phyloP scores from a whole-genome alignment of 2,888 invertebrate species.

The Drosophila formosana region DNA sequence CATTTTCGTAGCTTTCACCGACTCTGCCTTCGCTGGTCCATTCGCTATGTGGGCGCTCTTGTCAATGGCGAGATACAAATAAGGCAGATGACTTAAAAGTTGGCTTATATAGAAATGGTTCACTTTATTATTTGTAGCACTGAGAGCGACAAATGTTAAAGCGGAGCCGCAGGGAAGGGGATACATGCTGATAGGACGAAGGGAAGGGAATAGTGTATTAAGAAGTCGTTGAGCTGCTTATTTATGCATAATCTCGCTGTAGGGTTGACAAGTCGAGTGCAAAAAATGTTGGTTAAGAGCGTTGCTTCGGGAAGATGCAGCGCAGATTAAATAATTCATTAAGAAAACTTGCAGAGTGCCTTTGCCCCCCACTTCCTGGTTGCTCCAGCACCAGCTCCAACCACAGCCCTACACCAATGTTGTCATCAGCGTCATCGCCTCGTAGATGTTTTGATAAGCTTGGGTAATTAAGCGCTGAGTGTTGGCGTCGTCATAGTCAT shows the following conservation, averaged over 20 bases:
- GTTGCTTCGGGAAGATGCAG: constrained; percentile 62
- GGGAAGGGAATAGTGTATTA: constrained; percentile 20
- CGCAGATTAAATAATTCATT: constrained; percentile 79
- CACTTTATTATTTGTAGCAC: too few relatives aligned
- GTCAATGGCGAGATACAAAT: background rate
- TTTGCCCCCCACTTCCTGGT: constrained; percentile 13
- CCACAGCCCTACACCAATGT: constrained; percentile 9
- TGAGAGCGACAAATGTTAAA: too few relatives aligned
- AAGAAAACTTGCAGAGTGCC: constrained; percentile 67
- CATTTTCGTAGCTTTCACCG: constrained; percentile 38
- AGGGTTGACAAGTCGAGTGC: constrained; percentile 73
- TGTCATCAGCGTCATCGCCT: constrained; percentile 62
- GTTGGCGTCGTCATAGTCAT: constrained; percentile 36
- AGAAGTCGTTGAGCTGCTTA: background rate
- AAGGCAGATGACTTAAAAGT: too few relatives aligned
- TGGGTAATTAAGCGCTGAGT: constrained; percentile 77
- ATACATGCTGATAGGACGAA: too few relatives aligned
- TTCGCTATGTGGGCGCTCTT: background rate
- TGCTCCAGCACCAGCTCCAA: background rate
- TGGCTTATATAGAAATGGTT: too few relatives aligned
- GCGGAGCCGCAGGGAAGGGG: too few relatives aligned
- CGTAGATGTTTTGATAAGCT: constrained; percentile 79
- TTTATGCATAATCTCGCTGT: constrained; percentile 28
- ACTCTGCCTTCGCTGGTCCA: constrained; percentile 3
- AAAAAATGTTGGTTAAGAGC: constrained; percentile 71